Conservation (phyloP, 2,888 invertebrate species). For the Proisotoma minuta region DNA sequence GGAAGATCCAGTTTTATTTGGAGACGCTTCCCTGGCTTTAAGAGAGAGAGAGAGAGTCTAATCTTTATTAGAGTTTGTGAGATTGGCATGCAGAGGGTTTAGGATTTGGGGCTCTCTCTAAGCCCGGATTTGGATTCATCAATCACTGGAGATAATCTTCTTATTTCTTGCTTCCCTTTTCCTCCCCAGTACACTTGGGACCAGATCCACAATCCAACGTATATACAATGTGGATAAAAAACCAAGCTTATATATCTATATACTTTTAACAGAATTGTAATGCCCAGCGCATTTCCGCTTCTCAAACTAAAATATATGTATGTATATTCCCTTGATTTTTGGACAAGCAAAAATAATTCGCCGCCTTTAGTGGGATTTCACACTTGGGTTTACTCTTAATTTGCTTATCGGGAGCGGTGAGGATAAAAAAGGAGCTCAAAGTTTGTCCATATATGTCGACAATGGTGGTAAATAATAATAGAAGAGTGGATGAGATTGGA, state of each 20-base stretch:
- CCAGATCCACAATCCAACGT: too few species aligned
- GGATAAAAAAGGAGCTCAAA: too few species aligned
- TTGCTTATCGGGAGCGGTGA: too few species aligned
- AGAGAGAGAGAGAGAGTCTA: slow-evolving; percentile 29
- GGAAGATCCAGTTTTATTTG: not conserved
- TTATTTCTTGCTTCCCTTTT: slow-evolving; percentile 47
- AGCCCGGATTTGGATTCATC: slow-evolving; percentile 48
- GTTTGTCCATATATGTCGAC: too few species aligned
- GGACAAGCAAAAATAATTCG: too few species aligned
- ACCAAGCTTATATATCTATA: too few species aligned
- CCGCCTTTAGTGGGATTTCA: too few species aligned
- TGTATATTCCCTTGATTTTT: too few species aligned
- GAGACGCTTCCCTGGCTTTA: not conserved
- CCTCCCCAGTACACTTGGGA: slow-evolving; percentile 23
- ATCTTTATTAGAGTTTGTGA: slow-evolving; percentile 48
- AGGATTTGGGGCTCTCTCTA: slow-evolving; percentile 46
- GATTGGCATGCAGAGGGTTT: slow-evolving; percentile 44
- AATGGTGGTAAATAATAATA: not conserved
- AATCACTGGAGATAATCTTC: slow-evolving; percentile 48
- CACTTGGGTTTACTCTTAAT: too few species aligned
- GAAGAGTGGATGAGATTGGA: slow-evolving; percentile 8
- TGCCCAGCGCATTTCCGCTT: too few species aligned
- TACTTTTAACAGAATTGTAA: too few species aligned
- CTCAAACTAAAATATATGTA: too few species aligned
- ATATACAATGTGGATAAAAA: not conserved